Conservation (phyloP, 2,797 vertebrate species). For the Sebastes cheni region DNA sequence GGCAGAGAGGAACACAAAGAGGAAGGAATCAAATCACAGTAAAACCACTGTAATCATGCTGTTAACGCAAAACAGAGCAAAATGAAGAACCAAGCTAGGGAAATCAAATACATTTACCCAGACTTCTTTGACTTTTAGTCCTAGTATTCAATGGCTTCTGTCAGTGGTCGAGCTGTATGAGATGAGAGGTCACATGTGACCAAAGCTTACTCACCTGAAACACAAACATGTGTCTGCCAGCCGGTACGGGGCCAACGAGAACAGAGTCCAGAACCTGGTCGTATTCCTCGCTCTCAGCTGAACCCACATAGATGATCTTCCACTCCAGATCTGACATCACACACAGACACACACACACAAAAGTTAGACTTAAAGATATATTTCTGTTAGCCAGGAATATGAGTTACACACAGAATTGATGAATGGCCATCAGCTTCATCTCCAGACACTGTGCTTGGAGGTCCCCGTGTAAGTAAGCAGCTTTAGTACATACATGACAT, state of each 20-base stretch:
- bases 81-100: neutral
- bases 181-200: neutral
- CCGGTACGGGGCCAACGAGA: slow-evolving; percentile 91
- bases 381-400: neutral
- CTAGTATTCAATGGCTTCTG: neutral
- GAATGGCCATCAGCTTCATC: neutral
- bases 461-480: neutral
- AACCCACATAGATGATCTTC: slow-evolving; percentile 95
- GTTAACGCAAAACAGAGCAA: neutral
- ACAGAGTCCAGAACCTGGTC: slow-evolving; percentile 92
- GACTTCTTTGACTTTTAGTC: neutral
- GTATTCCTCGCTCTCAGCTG: slow-evolving; percentile 91
- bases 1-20: neutral
- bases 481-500: neutral
- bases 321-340: slow-evolving; percentile 87
- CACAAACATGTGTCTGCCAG: slow-evolving; percentile 92
- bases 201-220: slow-evolving; percentile 83
- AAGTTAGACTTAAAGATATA: neutral
- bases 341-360: neutral
- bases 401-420: neutral
- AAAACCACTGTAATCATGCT: neutral
- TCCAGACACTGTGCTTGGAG: neutral
- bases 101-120: neutral
- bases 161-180: neutral
- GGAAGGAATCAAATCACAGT: neutral